These are phyloP conservation scores for Dipodomys stephensi DNA, from an alignment of 2,113 vertebrate genomes.

Conservation along the genomic window DNA sequence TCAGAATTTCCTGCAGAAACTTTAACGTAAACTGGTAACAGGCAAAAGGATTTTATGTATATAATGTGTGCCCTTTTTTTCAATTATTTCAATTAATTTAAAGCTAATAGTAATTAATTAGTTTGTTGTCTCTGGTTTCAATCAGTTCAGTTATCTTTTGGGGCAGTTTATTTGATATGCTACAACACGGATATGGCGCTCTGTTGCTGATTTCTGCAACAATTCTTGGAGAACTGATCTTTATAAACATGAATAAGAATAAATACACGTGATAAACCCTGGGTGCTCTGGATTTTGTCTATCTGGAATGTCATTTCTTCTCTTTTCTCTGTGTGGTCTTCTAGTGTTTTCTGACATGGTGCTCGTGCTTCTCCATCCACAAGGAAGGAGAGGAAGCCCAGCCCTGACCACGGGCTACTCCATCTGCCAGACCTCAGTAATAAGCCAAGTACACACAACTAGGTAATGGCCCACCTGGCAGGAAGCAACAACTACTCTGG, in stretches of 20 bases:
- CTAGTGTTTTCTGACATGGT: background rate
- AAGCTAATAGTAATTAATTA: background rate
- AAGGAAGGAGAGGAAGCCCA: accelerated
- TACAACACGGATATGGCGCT: background rate
- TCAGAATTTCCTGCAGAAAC: background rate
- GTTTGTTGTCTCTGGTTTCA: background rate
- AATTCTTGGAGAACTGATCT: background rate
- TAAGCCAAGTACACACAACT: background rate
- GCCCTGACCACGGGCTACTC: background rate
- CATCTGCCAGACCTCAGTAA: background rate
- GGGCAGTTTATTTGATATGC: background rate
- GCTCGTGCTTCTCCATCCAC: background rate
- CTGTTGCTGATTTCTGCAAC: background rate
- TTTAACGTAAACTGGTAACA: background rate
- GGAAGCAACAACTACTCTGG: background rate
- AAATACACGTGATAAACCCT: background rate
- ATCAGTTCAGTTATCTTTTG: background rate
- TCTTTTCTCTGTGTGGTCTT: background rate
- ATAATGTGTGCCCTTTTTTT: background rate
- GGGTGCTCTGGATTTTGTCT: background rate
- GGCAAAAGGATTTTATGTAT: background rate
- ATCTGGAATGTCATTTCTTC: background rate
- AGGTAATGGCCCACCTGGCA: background rate
- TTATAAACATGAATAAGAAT: background rate
- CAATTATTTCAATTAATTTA: background rate